Percentiles rank a stretch among this genome's conserved stretches.
Evolutionary conservation across 2,888 invertebrate genomes (phyloP).

Genomic region (Steinernema hermaphroditum): DNA sequence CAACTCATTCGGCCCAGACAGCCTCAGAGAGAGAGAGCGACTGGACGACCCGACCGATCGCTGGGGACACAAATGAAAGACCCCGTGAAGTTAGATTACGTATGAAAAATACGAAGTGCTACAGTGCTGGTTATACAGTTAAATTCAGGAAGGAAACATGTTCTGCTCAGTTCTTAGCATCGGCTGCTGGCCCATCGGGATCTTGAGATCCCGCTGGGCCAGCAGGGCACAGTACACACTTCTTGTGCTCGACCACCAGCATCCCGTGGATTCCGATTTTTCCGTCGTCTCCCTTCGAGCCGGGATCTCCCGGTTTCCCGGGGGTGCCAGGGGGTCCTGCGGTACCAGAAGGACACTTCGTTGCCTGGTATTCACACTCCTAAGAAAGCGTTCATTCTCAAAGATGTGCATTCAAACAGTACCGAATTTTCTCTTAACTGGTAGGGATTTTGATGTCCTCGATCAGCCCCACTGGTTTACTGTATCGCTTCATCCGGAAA

Average conservation of each 20-base stretch:
- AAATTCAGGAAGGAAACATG: no score
- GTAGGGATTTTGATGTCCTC: neutral
- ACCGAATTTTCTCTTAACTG: neutral
- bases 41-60: no score
- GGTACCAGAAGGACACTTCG: neutral
- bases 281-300: neutral
- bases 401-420: neutral
- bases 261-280: neutral
- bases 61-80: no score
- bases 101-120: no score
- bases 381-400: neutral
- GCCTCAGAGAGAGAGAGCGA: no score
- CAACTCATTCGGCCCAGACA: no score
- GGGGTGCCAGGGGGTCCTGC: neutral
- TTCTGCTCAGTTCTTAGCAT: no score
- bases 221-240: constrained; percentile 13
- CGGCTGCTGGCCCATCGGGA: constrained; percentile 22
- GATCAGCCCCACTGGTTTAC: neutral
- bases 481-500: neutral
- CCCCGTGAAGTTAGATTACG: no score
- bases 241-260: neutral
- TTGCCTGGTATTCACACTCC: neutral
- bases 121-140: no score
- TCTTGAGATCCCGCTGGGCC: neutral
- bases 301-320: neutral